Conservation (phyloP, 2,113 vertebrate species). For the Camelus dromedarius region DNA sequence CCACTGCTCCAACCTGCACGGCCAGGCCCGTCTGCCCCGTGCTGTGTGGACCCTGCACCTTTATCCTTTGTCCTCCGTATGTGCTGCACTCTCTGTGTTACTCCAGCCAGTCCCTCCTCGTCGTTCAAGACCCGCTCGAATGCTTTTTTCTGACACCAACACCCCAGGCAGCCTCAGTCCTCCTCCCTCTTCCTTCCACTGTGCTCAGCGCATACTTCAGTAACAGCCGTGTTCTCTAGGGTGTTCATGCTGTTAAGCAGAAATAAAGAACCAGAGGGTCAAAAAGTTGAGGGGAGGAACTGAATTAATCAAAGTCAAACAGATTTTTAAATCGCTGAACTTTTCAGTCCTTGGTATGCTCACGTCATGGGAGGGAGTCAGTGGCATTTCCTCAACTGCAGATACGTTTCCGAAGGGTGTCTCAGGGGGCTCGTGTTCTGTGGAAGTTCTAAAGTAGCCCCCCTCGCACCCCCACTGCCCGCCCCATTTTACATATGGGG, state of each 20-base stretch:
- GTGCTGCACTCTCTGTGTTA: not conserved
- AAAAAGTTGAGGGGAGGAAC: not conserved
- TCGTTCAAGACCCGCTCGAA: not conserved
- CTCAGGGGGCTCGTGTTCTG: fast-evolving
- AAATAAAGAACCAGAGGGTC: not conserved
- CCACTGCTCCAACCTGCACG: fast-evolving
- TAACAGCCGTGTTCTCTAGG: not conserved
- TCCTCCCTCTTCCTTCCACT: not conserved
- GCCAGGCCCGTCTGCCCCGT: fast-evolving
- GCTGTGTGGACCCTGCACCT: fast-evolving
- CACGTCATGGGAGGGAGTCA: fast-evolving
- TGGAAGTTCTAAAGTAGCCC: not conserved
- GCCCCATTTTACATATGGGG: not conserved
- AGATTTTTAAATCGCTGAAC: not conserved
- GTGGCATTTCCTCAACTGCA: too few relatives aligned
- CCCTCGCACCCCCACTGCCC: too few relatives aligned
- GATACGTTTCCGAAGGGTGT: fast-evolving
- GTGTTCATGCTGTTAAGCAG: not conserved
- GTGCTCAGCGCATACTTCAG: not conserved
- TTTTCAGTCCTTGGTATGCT: not conserved
- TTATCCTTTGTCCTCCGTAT: fast-evolving
- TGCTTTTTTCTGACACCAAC: not conserved
- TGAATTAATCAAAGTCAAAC: not conserved
- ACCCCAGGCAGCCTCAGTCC: not conserved
- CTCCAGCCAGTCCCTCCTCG: not conserved